Evolutionary conservation across 2,797 vertebrate species (phyloP).

Genomic region (Epinephelus coioides): DNA sequence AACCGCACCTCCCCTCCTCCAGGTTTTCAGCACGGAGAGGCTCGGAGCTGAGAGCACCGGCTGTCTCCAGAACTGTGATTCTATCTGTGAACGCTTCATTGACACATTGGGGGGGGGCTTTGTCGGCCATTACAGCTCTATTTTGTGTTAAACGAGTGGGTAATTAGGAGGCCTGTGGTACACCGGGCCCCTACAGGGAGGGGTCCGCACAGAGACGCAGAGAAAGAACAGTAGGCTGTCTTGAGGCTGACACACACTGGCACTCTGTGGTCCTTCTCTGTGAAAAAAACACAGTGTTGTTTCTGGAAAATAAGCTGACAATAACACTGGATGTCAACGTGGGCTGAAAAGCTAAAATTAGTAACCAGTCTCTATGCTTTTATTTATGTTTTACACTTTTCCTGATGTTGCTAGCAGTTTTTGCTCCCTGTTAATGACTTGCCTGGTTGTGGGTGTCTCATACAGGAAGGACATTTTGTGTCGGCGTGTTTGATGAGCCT

Average conservation of each 20-base stretch:
- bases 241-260: constrained; percentile 69
- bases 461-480: constrained; percentile 71
- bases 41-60: constrained; percentile 56
- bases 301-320: constrained; percentile 61
- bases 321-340: constrained; percentile 41
- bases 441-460: constrained; percentile 56
- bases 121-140: constrained; percentile 82
- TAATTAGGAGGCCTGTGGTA: constrained; percentile 84
- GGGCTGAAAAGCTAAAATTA: constrained; percentile 13
- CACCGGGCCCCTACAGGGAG: constrained; percentile 56
- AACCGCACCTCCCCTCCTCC: constrained; percentile 43
- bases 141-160: constrained; percentile 85
- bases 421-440: constrained; percentile 39
- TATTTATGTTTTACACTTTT: constrained; percentile 31
- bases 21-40: constrained; percentile 38
- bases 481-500: constrained; percentile 81
- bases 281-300: constrained; percentile 46
- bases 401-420: constrained; percentile 30
- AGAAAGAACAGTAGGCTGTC: constrained; percentile 70
- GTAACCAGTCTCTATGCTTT: constrained; percentile 5
- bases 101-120: constrained; percentile 76
- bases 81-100: constrained; percentile 84
- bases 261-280: constrained; percentile 55
- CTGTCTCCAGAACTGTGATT: constrained; percentile 72
- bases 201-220: constrained; percentile 38